These are phyloP conservation scores for Acanthochromis polyacanthus DNA, from an alignment of 2,113 vertebrate species.

Conservation along the genomic window DNA sequence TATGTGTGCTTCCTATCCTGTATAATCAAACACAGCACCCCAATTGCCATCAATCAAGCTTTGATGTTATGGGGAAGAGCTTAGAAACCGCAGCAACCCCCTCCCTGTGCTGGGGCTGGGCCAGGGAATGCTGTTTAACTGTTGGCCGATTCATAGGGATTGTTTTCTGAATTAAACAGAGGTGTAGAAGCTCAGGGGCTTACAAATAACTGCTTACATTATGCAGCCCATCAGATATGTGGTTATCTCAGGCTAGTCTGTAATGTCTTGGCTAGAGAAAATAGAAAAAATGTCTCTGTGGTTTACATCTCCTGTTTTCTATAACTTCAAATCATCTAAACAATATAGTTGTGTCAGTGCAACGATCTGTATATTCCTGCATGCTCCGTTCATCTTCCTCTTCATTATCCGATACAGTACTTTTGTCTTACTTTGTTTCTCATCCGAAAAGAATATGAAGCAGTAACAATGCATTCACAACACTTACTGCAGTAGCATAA, in stretches of 20 bases:
- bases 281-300: not conserved
- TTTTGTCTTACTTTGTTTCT: slow-evolving; percentile 12
- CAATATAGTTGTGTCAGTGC: slow-evolving; percentile 4
- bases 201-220: not conserved
- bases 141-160: slow-evolving; percentile 28
- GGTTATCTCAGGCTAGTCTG: not conserved
- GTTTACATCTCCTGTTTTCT: slow-evolving; percentile 1
- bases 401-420: slow-evolving; percentile 1
- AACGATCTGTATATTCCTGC: not conserved
- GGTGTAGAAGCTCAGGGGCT: slow-evolving; percentile 7
- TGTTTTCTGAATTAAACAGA: slow-evolving; percentile 41
- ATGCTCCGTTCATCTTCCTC: slow-evolving; percentile 10
- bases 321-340: slow-evolving; percentile 29
- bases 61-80: slow-evolving; percentile 47
- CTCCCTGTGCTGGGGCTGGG: slow-evolving; percentile 2
- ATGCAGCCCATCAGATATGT: slow-evolving; percentile 23
- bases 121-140: slow-evolving; percentile 11
- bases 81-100: slow-evolving; percentile 13
- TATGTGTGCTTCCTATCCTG: slow-evolving; percentile 45
- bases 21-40: slow-evolving; percentile 68
- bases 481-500: not conserved
- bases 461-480: not conserved
- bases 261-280: slow-evolving; percentile 21
- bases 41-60: slow-evolving; percentile 66
- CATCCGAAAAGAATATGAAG: slow-evolving; percentile 2